A percentile compares a stretch with the other conserved stretches of the same genome.
phyloP scores from a whole-genome alignment of 2,888 invertebrate genomes.

The Hipparchia sbordonii region DNA sequence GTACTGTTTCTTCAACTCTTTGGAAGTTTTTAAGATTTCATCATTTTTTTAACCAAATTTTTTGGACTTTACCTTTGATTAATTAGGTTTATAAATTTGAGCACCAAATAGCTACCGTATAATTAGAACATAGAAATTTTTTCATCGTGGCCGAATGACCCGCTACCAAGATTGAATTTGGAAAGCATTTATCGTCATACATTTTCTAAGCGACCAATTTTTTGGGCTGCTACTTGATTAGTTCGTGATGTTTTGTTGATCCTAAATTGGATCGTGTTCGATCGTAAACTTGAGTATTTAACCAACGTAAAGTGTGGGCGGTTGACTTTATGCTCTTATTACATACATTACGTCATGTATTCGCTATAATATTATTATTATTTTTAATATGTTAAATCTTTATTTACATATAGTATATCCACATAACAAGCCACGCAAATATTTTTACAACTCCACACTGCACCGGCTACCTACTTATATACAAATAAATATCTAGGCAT shows the following conservation, averaged over 20 bases:
- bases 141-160: background rate
- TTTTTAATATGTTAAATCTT: constrained; percentile 1
- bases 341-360: constrained; percentile 3
- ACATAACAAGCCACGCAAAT: constrained; percentile 31
- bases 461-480: constrained; percentile 19
- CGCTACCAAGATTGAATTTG: background rate
- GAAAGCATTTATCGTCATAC: background rate
- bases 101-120: no score
- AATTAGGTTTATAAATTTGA: no score
- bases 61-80: background rate
- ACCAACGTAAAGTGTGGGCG: background rate
- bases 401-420: background rate
- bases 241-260: constrained; percentile 1
- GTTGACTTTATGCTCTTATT: background rate
- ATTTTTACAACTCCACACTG: constrained; percentile 31
- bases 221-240: background rate
- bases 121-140: background rate
- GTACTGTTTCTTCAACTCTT: background rate
- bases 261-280: background rate
- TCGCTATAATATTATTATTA: constrained; percentile 5
- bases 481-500: constrained; percentile 11
- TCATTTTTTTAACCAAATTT: background rate
- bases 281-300: background rate
- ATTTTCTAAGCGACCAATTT: background rate
- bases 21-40: constrained; percentile 3